Percentiles rank a stretch among this genome's conserved stretches.
Evolutionary conservation across 2,888 invertebrate species (phyloP).

Genomic region (Hartigia nigra): DNA sequence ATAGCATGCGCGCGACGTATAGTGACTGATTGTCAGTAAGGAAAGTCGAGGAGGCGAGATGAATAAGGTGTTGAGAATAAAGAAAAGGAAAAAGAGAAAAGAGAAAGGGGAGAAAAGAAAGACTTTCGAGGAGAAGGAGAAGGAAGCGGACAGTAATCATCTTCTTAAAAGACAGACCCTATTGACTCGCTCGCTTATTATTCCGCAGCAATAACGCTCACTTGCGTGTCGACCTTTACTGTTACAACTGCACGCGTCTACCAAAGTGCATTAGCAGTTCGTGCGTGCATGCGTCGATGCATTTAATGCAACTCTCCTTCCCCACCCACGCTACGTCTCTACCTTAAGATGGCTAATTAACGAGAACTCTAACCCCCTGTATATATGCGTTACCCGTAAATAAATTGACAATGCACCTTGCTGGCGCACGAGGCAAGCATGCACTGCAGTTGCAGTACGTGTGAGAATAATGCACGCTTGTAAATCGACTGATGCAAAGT

Average conservation of each 20-base stretch:
- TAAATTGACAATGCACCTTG: background rate
- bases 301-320: background rate
- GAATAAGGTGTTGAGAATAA: slow-evolving; percentile 15
- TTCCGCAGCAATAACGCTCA: slow-evolving; percentile 31
- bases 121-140: background rate
- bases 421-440: background rate
- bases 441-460: background rate
- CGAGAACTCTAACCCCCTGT: background rate
- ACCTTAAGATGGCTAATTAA: background rate
- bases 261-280: slow-evolving; percentile 46
- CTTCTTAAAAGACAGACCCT: slow-evolving; percentile 26
- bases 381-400: background rate
- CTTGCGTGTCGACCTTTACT: slow-evolving; percentile 16
- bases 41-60: background rate
- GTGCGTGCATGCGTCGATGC: slow-evolving; percentile 2
- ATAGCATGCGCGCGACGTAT: background rate
- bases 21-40: background rate
- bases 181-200: slow-evolving; percentile 27
- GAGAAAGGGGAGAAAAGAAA: slow-evolving; percentile 8
- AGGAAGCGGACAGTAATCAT: slow-evolving; percentile 25
- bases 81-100: slow-evolving; percentile 5
- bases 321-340: background rate
- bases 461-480: background rate
- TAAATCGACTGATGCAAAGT: background rate
- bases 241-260: slow-evolving; percentile 29